Evolutionary conservation across 2,113 vertebrate species (phyloP), one percentile per base, ranked within the genome.

Genomic region (Verasper variegatus): DNA sequence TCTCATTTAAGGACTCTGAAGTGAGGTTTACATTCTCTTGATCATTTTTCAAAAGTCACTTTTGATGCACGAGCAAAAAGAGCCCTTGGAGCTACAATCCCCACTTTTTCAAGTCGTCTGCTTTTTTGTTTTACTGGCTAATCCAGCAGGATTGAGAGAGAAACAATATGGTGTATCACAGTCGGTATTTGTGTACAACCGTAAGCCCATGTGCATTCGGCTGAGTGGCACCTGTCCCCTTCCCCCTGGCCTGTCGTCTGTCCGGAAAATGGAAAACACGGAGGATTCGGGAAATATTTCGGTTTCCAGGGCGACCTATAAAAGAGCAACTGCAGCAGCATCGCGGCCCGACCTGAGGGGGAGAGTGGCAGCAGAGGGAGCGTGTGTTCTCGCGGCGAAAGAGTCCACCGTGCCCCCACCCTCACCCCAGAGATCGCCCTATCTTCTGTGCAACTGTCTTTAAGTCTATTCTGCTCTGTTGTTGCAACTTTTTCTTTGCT

Each of bases 401-500:
- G 71, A 84, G 78, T 74, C 82, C 4, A 68, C 70, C 70, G 24
- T 88, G 86, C 83, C 90, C 89, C 94, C 91, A 79, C 90, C 89
- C 81, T 90, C 88, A 82, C 89, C 89, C 90, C 83, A 68, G 86
- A 91, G 78, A 85, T 89, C 72, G 60, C 91, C 91, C 91, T 80
- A 78, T 93, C 94, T 85, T 94, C 93, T 93, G 89, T 92, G 91
- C 91, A 90, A 90, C 92, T 94, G 93, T 93, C 92, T 94, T 92
- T 93, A 92, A 91, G 87, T 92, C 91, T 81, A 93, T 93, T 94
- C 94, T 94, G 85, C 78, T 91, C 89, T 91, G 92, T 94, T 94
- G 93, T 93, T 93, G 93, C 92, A 93, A 95, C 94, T 95, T 94
- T 95, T 92, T 93, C 89, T 93, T 93, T 92, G 93, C 92, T 93